A percentile compares a stretch with the other conserved stretches of the same genome.
These are phyloP conservation scores for Megalonaias nervosa DNA, from an alignment of 1,140 invertebrate genomes.

Conservation along the genomic window DNA sequence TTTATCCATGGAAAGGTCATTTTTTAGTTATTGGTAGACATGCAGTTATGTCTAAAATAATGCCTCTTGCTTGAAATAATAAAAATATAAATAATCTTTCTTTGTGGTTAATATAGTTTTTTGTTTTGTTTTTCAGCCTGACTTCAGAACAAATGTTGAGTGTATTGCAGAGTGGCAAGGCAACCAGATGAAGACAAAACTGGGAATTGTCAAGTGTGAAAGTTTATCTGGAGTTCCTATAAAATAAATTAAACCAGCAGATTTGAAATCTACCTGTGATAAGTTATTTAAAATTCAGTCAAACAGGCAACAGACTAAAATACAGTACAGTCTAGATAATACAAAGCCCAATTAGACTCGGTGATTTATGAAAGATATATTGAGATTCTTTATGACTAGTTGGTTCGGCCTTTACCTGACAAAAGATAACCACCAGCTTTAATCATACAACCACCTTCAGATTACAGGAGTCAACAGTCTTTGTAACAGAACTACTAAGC, in stretches of 20 bases:
- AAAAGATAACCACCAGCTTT: too few species aligned
- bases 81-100: not conserved
- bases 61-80: not conserved
- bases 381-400: too few species aligned
- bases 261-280: too few species aligned
- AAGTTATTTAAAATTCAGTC: too few species aligned
- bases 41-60: not conserved
- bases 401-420: too few species aligned
- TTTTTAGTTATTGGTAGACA: not conserved
- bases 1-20: not conserved
- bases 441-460: too few species aligned
- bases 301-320: too few species aligned
- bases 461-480: too few species aligned
- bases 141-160: slow-evolving; percentile 84
- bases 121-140: slow-evolving; percentile 72
- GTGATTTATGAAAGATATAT: too few species aligned
- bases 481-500: too few species aligned
- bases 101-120: not conserved
- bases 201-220: slow-evolving; percentile 80
- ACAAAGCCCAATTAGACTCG: too few species aligned
- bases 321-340: too few species aligned
- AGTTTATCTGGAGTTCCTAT: slow-evolving; percentile 83
- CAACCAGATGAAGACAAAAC: slow-evolving; percentile 80
- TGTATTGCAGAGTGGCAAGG: slow-evolving; percentile 88
- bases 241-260: slow-evolving; percentile 73